Percentiles rank a stretch among this genome's conserved stretches.
Conservation (phyloP, 2,797 vertebrate species). For the Merluccius polli region DNA sequence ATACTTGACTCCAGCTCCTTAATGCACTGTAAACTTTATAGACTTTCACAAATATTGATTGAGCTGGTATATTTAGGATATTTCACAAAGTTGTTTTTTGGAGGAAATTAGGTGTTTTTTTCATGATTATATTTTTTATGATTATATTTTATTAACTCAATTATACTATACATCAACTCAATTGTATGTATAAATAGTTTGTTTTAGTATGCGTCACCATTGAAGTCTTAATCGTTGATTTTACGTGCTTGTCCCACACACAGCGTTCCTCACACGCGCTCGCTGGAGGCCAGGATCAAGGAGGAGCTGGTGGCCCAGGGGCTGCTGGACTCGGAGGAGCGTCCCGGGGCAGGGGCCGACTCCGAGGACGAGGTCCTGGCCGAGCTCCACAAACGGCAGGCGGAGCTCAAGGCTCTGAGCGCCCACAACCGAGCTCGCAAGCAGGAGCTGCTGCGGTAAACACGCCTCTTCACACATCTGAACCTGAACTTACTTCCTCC, state of each 20-base stretch:
- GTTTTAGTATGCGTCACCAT: neutral
- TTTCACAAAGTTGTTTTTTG: neutral
- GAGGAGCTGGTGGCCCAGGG: constrained; percentile 96
- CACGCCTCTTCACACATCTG: neutral
- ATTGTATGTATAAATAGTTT: neutral
- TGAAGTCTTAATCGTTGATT: neutral
- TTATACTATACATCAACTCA: neutral
- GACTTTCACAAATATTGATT: neutral
- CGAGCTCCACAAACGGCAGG: constrained; percentile 92
- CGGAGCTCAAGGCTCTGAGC: constrained; percentile 90
- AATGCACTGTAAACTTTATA: too few species aligned
- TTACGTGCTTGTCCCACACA: neutral
- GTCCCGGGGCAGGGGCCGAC: constrained; percentile 85
- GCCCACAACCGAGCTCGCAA: constrained; percentile 92
- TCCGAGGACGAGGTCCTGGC: constrained; percentile 93
- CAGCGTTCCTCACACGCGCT: constrained; percentile 95
- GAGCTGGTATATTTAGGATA: neutral
- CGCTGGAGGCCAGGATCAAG: constrained; percentile 92
- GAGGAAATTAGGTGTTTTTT: neutral
- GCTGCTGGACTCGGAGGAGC: constrained; percentile 90
- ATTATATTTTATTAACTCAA: neutral
- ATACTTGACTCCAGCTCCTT: neutral
- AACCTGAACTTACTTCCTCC: too few species aligned
- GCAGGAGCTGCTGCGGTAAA: constrained; percentile 89
- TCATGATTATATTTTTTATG: neutral